Conservation (phyloP, 2,888 invertebrate species). For the Sisyra nigra region DNA sequence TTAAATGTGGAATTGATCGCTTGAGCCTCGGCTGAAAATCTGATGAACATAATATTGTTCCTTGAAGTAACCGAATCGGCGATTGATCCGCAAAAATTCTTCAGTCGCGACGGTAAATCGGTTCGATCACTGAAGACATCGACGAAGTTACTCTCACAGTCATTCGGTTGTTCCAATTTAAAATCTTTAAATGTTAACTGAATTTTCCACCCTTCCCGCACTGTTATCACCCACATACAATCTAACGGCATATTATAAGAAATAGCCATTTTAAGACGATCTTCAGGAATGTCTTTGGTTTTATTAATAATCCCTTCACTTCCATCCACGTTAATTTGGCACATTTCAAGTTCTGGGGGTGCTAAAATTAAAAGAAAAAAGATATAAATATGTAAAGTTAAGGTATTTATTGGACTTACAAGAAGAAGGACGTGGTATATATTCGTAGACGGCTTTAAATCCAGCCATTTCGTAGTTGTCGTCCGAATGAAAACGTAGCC, state of each 20-base stretch:
- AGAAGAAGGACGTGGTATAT: conserved; percentile 38
- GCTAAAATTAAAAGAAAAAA: not conserved
- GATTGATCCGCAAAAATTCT: conserved; percentile 73
- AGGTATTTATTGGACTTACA: conserved; percentile 27
- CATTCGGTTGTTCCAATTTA: conserved; percentile 52
- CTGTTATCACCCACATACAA: conserved; percentile 58
- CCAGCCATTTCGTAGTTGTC: conserved; percentile 65
- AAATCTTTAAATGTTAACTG: conserved; percentile 50
- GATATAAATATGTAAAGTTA: not conserved
- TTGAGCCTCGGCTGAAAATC: conserved; percentile 50
- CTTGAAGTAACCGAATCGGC: conserved; percentile 58
- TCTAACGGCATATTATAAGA: conserved; percentile 43
- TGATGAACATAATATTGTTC: conserved; percentile 52
- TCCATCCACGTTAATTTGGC: conserved; percentile 35
- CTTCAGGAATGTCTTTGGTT: conserved; percentile 36
- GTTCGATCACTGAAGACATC: conserved; percentile 51
- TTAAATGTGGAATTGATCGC: conserved; percentile 45
- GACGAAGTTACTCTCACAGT: conserved; percentile 61
- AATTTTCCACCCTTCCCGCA: conserved; percentile 46
- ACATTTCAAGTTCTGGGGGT: conserved; percentile 38
- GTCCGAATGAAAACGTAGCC: conserved; percentile 67
- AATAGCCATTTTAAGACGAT: conserved; percentile 32
- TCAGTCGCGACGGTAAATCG: conserved; percentile 39
- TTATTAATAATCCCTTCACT: conserved; percentile 37
- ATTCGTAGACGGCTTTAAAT: conserved; percentile 60